These are phyloP conservation scores for Stenchaetothrips biformis DNA, from an alignment of 2,888 invertebrate species.

Conservation along the genomic window DNA sequence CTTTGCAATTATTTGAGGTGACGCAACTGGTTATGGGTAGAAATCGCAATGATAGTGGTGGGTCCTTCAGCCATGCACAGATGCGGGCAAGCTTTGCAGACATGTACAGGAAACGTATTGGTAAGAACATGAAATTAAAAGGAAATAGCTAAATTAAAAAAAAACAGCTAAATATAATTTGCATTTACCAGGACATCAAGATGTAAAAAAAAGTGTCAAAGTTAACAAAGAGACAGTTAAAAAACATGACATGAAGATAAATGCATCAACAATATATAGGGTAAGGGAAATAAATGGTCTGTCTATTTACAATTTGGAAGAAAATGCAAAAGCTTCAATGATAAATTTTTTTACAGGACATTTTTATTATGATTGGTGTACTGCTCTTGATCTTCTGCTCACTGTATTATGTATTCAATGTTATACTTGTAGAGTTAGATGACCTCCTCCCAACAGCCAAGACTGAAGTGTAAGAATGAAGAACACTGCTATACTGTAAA, in stretches of 20 bases:
- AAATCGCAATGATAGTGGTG: not conserved
- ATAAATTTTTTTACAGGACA: constrained; percentile 8
- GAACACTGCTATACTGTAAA: not conserved
- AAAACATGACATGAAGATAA: constrained; percentile 7
- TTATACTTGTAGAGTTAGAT: not conserved
- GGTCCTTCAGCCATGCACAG: not conserved
- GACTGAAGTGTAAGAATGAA: not conserved
- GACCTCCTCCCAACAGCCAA: not conserved
- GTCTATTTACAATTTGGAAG: not conserved
- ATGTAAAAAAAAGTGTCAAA: not conserved
- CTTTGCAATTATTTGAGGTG: too few relatives aligned
- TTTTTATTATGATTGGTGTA: not conserved
- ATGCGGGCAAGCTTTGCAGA: not conserved
- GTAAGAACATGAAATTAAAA: not conserved
- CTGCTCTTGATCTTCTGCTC: constrained; percentile 3
- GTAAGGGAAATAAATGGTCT: not conserved
- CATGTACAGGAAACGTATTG: not conserved
- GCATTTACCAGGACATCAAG: not conserved
- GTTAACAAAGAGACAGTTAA: not conserved
- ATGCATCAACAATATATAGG: not conserved
- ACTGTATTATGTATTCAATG: not conserved
- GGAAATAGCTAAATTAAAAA: too few relatives aligned
- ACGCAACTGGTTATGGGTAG: not conserved
- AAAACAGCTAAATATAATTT: not conserved
- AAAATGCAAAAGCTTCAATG: not conserved